Evolutionary conservation across 2,888 invertebrate genomes (phyloP).

Genomic region (Metacarcinus magister): DNA sequence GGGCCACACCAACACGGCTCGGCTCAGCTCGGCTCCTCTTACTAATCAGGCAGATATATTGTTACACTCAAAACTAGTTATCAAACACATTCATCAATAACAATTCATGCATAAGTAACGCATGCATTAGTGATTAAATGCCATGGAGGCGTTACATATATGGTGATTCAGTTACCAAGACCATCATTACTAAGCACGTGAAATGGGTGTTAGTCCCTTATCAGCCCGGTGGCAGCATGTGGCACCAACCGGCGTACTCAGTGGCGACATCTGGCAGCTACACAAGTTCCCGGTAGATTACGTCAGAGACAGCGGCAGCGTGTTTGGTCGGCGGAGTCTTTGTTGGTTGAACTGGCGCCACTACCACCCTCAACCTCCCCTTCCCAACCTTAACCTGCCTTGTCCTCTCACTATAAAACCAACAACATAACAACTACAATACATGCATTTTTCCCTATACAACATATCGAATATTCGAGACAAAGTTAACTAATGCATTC

Average conservation of each 20-base stretch:
- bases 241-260: neutral
- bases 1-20: neutral
- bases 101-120: neutral
- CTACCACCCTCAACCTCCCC: neutral
- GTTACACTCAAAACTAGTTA: neutral
- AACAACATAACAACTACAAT: neutral
- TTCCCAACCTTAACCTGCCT: neutral
- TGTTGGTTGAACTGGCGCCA: slow-evolving; percentile 51
- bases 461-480: too few relatives aligned
- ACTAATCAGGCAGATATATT: neutral
- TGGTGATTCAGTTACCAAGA: neutral
- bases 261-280: slow-evolving; percentile 60
- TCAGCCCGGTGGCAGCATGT: slow-evolving; percentile 8
- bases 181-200: neutral
- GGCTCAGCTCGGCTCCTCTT: neutral
- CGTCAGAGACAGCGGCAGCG: slow-evolving; percentile 63
- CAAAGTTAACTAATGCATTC: too few relatives aligned
- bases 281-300: slow-evolving; percentile 67
- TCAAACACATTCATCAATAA: neutral
- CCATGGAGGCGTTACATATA: neutral
- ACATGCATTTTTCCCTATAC: too few relatives aligned
- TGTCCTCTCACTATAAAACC: too few relatives aligned
- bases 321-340: slow-evolving; percentile 53
- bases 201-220: neutral
- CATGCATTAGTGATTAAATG: neutral